Conservation (phyloP, 2,797 vertebrate species). For the Anisognathus igniventris region DNA sequence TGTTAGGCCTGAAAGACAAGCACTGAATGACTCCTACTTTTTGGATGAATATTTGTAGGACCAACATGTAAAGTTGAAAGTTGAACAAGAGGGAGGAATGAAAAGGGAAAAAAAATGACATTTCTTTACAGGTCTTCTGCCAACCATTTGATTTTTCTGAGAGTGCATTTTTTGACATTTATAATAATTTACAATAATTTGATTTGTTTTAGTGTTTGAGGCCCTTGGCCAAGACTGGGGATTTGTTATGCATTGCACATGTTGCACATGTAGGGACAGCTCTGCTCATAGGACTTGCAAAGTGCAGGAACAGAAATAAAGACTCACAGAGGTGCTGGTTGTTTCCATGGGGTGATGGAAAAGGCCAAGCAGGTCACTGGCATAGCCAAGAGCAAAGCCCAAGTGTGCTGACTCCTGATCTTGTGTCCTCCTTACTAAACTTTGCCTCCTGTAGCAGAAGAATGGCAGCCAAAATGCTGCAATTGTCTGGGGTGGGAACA, state of each 20-base stretch:
- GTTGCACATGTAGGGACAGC: not conserved
- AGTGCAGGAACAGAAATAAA: not conserved
- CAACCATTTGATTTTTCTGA: not conserved
- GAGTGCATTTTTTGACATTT: not conserved
- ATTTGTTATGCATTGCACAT: not conserved
- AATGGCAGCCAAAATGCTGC: constrained; percentile 6
- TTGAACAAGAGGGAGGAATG: not conserved
- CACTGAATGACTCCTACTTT: not conserved
- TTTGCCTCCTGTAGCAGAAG: not conserved
- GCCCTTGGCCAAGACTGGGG: not conserved
- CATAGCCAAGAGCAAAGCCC: not conserved
- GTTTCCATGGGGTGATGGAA: not conserved
- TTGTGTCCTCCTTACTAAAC: not conserved
- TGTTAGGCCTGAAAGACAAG: not conserved
- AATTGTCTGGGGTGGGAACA: not conserved
- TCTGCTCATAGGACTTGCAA: not conserved
- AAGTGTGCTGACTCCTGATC: not conserved
- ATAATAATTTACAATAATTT: too few species aligned
- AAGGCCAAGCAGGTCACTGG: not conserved
- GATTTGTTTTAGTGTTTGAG: not conserved
- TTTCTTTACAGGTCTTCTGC: not conserved
- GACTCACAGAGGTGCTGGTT: not conserved
- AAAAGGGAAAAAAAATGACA: not conserved
- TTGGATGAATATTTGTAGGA: not conserved
- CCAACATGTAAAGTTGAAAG: not conserved